Conservation (phyloP, 2,797 vertebrate genomes). For the Coreius guichenoti region DNA sequence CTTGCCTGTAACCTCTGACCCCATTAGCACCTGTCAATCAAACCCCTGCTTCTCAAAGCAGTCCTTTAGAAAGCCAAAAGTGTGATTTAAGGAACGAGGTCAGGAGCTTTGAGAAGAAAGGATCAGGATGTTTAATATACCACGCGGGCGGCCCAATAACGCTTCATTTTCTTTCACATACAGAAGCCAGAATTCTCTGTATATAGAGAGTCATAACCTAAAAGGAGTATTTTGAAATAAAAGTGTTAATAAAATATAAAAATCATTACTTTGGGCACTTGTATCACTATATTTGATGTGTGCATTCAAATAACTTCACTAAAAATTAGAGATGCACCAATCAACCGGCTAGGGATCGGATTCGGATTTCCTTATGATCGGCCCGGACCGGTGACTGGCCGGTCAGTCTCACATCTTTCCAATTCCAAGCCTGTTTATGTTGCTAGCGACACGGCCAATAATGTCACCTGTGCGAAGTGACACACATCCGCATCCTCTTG, state of each 20-base stretch:
- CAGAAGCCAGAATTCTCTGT: neutral
- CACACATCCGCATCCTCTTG: too few relatives aligned
- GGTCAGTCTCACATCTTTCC: too few relatives aligned
- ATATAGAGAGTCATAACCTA: too few relatives aligned
- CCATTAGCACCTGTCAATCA: constrained; percentile 70
- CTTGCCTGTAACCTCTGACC: constrained; percentile 66
- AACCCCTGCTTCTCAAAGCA: constrained; percentile 66
- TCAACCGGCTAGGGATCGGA: too few relatives aligned
- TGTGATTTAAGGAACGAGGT: constrained; percentile 17
- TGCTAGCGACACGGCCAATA: too few relatives aligned
- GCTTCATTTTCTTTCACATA: neutral
- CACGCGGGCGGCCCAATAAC: neutral
- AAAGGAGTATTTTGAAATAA: neutral
- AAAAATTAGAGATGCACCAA: too few relatives aligned
- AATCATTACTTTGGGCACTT: neutral
- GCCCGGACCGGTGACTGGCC: too few relatives aligned
- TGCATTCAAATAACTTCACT: neutral
- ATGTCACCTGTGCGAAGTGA: too few relatives aligned
- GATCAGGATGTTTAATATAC: constrained; percentile 16
- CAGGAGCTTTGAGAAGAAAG: constrained; percentile 24
- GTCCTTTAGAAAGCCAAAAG: constrained; percentile 24
- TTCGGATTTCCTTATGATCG: too few relatives aligned
- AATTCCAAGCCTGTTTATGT: too few relatives aligned
- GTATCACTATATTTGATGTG: neutral
- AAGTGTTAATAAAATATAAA: too few relatives aligned